These are phyloP conservation scores for Punctoribates punctum DNA, from an alignment of 2,888 invertebrate genomes.

Conservation along the genomic window DNA sequence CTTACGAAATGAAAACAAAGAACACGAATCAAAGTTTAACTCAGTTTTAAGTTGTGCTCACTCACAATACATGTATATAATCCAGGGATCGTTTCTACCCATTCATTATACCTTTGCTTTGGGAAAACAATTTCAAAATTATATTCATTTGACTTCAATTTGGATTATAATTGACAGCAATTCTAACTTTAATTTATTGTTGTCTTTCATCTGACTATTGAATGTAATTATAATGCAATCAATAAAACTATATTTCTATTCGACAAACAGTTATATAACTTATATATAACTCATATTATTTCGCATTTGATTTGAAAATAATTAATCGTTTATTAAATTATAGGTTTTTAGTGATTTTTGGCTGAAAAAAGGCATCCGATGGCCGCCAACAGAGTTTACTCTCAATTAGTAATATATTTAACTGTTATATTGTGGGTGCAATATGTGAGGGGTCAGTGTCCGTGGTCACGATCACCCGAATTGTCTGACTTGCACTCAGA, in stretches of 20 bases:
- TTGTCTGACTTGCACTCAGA: constrained; percentile 71
- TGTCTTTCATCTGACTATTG: neutral
- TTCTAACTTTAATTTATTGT: neutral
- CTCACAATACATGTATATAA: no score
- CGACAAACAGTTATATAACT: neutral
- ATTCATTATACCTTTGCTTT: no score
- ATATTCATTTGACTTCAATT: neutral
- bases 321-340: neutral
- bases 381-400: neutral
- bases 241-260: neutral
- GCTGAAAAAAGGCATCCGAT: neutral
- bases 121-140: constrained; percentile 4
- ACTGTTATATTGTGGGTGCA: neutral
- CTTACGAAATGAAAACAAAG: no score
- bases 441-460: constrained; percentile 62
- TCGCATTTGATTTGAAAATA: neutral
- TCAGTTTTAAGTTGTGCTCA: no score
- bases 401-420: neutral
- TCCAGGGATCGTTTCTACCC: no score
- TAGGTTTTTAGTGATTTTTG: neutral
- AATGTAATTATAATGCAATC: neutral
- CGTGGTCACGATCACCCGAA: constrained; percentile 67
- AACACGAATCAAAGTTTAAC: no score
- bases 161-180: neutral
- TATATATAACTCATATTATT: neutral